Percentiles rank a stretch among this genome's conserved stretches.
phyloP scores from a whole-genome alignment of 2,113 vertebrate species.

The Hippocampus comes region DNA sequence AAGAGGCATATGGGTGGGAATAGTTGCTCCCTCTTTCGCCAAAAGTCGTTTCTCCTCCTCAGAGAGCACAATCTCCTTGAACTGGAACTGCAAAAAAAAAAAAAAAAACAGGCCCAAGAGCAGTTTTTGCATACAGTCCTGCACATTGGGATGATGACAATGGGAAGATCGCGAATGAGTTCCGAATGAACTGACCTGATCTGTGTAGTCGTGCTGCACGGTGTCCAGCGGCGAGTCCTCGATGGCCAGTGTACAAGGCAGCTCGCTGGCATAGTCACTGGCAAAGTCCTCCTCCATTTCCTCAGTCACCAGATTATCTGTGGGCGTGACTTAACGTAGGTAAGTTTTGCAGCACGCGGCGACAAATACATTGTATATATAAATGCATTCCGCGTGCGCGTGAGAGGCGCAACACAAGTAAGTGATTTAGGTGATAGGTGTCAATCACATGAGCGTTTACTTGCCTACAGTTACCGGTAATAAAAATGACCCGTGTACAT shows the following conservation, averaged over 20 bases:
- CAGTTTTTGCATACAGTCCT: not conserved
- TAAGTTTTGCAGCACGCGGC: not conserved
- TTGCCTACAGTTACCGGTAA: no score
- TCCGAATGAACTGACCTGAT: conserved; percentile 47
- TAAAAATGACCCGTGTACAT: no score
- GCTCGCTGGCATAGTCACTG: conserved; percentile 35
- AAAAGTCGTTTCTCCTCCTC: conserved; percentile 84
- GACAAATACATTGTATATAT: no score
- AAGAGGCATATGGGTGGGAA: conserved; percentile 79
- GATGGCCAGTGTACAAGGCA: conserved; percentile 71
- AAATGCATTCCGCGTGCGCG: no score
- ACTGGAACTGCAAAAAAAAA: conserved; percentile 62
- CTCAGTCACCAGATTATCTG: conserved; percentile 71
- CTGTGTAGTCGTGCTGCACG: conserved; percentile 8
- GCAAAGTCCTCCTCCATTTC: conserved; percentile 57
- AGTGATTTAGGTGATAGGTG: not conserved
- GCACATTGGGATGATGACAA: not conserved
- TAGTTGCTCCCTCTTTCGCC: conserved; percentile 77
- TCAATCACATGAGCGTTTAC: no score
- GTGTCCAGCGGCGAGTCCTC: conserved; percentile 56
- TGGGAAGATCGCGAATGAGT: not conserved
- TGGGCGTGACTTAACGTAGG: not conserved
- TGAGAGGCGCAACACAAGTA: no score
- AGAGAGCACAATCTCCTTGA: conserved; percentile 77
- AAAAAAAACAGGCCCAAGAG: not conserved